phyloP scores from a whole-genome alignment of 2,113 vertebrate species.

The Rhodinocichla rosea region DNA sequence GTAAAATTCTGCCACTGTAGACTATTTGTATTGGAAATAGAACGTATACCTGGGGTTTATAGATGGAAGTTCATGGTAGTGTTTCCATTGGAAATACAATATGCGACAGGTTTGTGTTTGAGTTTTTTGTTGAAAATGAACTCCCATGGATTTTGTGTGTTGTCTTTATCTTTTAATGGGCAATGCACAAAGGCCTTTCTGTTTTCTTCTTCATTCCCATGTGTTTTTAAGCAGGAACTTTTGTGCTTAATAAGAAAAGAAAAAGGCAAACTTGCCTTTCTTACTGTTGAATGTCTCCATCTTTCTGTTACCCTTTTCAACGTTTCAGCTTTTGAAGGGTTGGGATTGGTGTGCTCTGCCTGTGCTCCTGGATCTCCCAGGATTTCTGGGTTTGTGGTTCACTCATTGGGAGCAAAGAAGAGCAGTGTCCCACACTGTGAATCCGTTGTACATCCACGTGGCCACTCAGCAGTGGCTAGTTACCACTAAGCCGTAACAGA shows the following conservation, averaged over 20 bases:
- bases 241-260: neutral
- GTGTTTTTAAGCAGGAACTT: neutral
- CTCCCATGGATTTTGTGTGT: neutral
- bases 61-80: neutral
- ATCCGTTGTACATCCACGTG: neutral
- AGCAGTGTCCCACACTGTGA: neutral
- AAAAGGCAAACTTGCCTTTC: neutral
- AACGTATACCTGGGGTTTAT: neutral
- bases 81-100: neutral
- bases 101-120: neutral
- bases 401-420: rapidly evolving
- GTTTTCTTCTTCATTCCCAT: neutral
- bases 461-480: neutral
- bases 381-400: neutral
- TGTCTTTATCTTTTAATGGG: neutral
- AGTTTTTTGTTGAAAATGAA: neutral
- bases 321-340: neutral
- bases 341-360: neutral
- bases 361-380: neutral
- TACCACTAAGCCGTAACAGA: neutral
- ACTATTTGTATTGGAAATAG: neutral
- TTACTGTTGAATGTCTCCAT: neutral
- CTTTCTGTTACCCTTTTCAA: neutral
- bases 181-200: neutral
- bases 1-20: neutral